phyloP scores from a whole-genome alignment of 2,113 vertebrate species.

The Oncorhynchus mykiss region DNA sequence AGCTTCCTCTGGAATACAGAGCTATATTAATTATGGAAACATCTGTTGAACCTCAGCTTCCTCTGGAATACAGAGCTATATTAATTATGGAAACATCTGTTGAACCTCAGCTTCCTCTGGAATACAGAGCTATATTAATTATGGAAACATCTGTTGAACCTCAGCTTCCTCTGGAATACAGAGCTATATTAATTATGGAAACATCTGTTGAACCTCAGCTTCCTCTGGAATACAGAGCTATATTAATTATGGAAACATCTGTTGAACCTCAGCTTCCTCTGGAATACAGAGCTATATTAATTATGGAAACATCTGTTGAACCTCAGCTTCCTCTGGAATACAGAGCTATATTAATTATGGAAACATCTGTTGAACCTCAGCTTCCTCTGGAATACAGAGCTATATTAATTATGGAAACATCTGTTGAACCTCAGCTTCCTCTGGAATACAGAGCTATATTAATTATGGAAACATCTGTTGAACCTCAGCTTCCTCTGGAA shows the following conservation, averaged over 20 bases:
- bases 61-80: slow-evolving; percentile 16
- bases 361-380: neutral
- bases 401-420: neutral
- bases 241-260: neutral
- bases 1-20: slow-evolving; percentile 23
- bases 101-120: slow-evolving; percentile 11
- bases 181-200: neutral
- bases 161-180: slow-evolving; percentile 22
- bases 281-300: too few relatives aligned
- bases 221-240: slow-evolving; percentile 20
- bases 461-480: neutral
- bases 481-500: slow-evolving; percentile 18
- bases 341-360: neutral
- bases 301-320: neutral
- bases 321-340: slow-evolving; percentile 21
- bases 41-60: neutral
- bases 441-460: slow-evolving; percentile 17
- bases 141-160: neutral
- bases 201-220: neutral
- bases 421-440: neutral
- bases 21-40: neutral
- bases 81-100: neutral
- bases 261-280: neutral
- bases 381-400: slow-evolving; percentile 22
- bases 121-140: slow-evolving; percentile 11